Base-by-base conservation (phyloP, 1,140 invertebrate genomes). In the Cherax destructor region DNA sequence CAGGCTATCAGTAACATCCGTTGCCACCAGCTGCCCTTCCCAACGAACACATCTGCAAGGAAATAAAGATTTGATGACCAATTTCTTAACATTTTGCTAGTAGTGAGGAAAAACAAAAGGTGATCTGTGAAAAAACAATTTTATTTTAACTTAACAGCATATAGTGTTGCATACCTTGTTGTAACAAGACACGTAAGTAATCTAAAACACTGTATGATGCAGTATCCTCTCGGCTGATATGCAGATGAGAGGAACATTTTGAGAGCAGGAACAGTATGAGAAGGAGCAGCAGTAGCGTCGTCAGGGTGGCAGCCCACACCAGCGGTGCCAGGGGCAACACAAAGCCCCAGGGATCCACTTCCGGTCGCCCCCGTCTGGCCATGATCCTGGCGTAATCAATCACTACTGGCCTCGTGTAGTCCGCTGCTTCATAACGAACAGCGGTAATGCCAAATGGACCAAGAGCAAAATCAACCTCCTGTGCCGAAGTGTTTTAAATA, bases 311-410 rank as follows among this genome's bases (percentile, higher is more conserved):
- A 41, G 16, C 47, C 84, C 84, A 86, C 84, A 86, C 69, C 11
- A 7, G 5, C n/a, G 84, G 84, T 9, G 74, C 74, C 18, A 86
- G 72, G 18, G 84, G 84, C 50, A 86, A n/a, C 50, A 86, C 41
- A 72, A 86, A 86, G 16, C 84, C 50, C 84, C 84, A 86, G 49
- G 84, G 69, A n/a, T 86, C 72, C 72, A 56, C 74, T 50, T 77
- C 84, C 65, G 50, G 49, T 50, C n/a, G 18, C 3, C 84, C 72
- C 2, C 47, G n/a, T 10, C 84, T 65, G 3, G 41, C 84, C 41
- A 86, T 24, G 47, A 86, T 86, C 72, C 84, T 86, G 3, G 49
- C 41, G 72, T 76, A 86, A 72, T 77, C 72, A 2, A 76, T 50
- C 18, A 86, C 9, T 9, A 86, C 24, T 18, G 84, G 50, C 21